These are phyloP conservation scores for Eupithecia abbreviata DNA, from an alignment of 2,888 invertebrate species.

Conservation along the genomic window DNA sequence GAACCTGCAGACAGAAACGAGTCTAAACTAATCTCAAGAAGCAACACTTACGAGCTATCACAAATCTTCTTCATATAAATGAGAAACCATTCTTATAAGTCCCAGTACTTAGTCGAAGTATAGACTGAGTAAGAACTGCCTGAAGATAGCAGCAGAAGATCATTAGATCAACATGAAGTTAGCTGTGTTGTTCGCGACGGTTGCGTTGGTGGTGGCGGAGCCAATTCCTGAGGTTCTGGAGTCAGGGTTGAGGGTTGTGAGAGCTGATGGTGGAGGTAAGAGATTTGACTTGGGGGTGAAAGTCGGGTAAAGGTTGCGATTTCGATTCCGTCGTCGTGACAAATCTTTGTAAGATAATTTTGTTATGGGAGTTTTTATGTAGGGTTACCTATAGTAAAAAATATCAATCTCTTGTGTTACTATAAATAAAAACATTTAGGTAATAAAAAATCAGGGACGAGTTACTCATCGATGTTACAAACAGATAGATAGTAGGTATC, in stretches of 20 bases:
- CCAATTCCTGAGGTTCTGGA: not conserved
- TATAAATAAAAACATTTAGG: too few species aligned
- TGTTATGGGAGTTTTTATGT: too few species aligned
- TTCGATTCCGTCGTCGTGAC: not conserved
- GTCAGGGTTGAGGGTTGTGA: not conserved
- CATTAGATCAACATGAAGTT: not conserved
- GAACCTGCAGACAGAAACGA: not conserved
- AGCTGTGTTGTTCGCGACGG: not conserved
- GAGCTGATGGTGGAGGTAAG: not conserved
- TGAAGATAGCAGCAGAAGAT: not conserved
- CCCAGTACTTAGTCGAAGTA: not conserved
- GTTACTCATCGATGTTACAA: too few species aligned
- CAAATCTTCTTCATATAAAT: not conserved
- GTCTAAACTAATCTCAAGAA: not conserved
- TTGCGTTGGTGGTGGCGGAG: not conserved
- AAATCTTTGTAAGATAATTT: too few species aligned
- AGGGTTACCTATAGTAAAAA: too few species aligned
- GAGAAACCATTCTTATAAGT: not conserved
- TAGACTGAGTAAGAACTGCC: not conserved
- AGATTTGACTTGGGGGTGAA: not conserved
- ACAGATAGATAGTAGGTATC: too few species aligned
- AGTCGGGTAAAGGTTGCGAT: not conserved
- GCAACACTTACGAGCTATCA: not conserved
- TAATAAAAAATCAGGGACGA: too few species aligned
- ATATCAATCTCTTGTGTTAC: too few species aligned